Evolutionary conservation across 2,888 invertebrate genomes (phyloP), one percentile per base, ranked within the genome.

Genomic region (Leucozona laternaria): DNA sequence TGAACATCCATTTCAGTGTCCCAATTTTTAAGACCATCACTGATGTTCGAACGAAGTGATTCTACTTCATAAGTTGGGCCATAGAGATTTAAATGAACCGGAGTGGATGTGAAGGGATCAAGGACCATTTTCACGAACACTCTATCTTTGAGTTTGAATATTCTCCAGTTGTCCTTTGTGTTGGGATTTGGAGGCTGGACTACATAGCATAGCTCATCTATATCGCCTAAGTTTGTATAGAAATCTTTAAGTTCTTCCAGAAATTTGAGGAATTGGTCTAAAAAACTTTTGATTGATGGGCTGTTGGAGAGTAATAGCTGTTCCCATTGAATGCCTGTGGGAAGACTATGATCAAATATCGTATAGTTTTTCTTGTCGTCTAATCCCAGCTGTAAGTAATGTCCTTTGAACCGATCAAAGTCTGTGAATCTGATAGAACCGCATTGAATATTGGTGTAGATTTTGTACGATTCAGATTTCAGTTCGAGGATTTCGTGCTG

Each of bases 201-300:
- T 1, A 93, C 92, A 86, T 91, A 90, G 37, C 92, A 92, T 15
- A 92, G 80, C 37, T 92, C 92, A 88, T 92, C 92, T 13, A 92
- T 91, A 48, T 90, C 90, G 7, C 88, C 79, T 48, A 89, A 43
- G 60, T 91, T 90, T 1, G 89, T 89, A 77, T 93, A 92, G 70
- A 92, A 92, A 0, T 90, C 89, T 6, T 89, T 90, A 31, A 92
- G 83, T 11, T 91, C 90, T 13, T 92, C 90, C 4, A 92, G 77
- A 17, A 89, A 79, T 43, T 89, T 91, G 0, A 84, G 76, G 72
- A 90, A 92, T 22, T 89, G 88, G 2, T 78, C 86, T 7, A 90
- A 48, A 34, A 89, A 77, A 4, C 64, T 66, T 6, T 80, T 78
- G 2, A 91, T 76, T 5, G 89, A 66, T 48, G 45, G 88, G 7